Evolutionary conservation across 2,797 vertebrate genomes (phyloP).

Genomic region (Sorex maritimensis): DNA sequence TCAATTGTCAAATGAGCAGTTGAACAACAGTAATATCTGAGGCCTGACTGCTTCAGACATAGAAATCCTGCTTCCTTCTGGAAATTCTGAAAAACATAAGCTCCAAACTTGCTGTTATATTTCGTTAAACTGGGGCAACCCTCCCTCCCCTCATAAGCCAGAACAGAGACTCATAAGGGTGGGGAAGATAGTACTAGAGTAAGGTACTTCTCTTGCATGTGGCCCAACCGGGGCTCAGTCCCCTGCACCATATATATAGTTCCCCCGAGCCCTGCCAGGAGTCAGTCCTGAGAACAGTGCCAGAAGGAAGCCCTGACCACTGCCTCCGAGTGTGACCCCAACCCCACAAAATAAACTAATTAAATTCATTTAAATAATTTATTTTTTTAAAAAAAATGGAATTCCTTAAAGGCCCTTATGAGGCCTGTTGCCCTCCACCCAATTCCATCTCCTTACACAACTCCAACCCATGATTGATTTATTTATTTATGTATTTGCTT

Average conservation of each 20-base stretch:
- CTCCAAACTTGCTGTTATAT: not conserved
- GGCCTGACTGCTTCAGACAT: not conserved
- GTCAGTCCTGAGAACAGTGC: too few species aligned
- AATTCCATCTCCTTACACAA: not conserved
- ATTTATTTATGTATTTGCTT: too few species aligned
- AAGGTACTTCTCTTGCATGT: too few species aligned
- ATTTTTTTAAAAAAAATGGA: not conserved
- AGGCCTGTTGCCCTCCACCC: not conserved
- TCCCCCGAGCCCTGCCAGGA: too few species aligned
- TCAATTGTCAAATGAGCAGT: not conserved
- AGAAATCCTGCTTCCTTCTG: not conserved
- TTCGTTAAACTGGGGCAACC: not conserved
- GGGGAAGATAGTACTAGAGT: too few species aligned
- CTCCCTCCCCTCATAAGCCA: rapidly evolving
- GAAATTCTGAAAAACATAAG: constrained; percentile 48
- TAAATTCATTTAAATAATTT: not conserved
- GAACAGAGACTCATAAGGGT: not conserved
- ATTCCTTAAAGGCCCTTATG: not conserved
- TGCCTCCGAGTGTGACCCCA: too few species aligned
- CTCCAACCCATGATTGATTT: not conserved
- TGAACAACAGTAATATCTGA: not conserved
- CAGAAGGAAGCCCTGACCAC: too few species aligned
- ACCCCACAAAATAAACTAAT: not conserved
- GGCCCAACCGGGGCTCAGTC: too few species aligned
- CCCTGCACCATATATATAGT: too few species aligned